phyloP scores from a whole-genome alignment of 2,797 vertebrate species.

The Pitangus sulphuratus region DNA sequence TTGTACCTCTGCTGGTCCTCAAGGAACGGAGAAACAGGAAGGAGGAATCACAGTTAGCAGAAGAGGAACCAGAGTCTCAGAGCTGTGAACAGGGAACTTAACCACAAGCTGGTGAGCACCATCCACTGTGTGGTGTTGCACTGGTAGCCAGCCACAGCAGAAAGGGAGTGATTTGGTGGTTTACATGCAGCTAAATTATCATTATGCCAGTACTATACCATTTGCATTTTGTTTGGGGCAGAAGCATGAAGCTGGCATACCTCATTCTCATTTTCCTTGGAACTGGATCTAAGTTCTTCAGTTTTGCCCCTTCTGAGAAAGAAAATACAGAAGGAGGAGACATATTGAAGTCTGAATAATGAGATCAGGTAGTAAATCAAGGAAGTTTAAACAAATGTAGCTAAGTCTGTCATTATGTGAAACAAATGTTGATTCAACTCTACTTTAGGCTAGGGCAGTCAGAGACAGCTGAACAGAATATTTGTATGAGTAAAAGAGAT shows the following conservation, averaged over 20 bases:
- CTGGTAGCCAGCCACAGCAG: background rate
- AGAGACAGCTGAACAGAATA: background rate
- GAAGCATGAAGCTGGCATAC: background rate
- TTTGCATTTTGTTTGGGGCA: background rate
- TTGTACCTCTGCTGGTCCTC: background rate
- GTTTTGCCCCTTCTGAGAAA: background rate
- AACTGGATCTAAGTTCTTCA: background rate
- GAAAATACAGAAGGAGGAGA: background rate
- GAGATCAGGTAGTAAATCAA: background rate
- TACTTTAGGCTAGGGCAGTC: background rate
- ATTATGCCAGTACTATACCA: background rate
- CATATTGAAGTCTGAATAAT: background rate
- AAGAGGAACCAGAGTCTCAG: background rate
- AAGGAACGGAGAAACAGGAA: background rate
- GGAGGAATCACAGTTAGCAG: accelerated
- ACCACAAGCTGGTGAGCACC: background rate
- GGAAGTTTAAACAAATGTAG: background rate
- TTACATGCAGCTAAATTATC: background rate
- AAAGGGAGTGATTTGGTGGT: background rate
- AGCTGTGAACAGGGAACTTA: background rate
- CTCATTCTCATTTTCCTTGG: background rate
- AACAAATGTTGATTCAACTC: constrained; percentile 1
- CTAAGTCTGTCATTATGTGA: background rate
- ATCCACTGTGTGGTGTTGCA: background rate
- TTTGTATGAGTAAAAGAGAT: background rate